Conservation (phyloP, 35 echinoderm and acorn worm genomes). For the Stichopus chloronotus region DNA sequence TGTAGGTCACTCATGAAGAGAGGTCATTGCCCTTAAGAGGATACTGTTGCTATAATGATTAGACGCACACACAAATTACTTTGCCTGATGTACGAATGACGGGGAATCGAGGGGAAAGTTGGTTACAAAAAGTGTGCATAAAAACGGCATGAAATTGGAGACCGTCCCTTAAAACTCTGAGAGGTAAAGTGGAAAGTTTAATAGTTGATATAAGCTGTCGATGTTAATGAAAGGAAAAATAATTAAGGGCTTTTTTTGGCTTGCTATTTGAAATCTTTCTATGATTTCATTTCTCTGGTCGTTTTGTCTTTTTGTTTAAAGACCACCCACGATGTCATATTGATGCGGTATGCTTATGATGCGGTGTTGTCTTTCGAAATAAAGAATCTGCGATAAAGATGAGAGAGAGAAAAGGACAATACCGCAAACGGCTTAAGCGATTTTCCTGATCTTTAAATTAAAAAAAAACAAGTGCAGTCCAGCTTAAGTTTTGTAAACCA, state of each 20-base stretch:
- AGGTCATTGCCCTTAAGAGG: neutral
- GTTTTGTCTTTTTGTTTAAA: neutral
- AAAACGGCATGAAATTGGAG: neutral
- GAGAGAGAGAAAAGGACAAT: neutral
- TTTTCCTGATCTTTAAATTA: conserved; percentile 6
- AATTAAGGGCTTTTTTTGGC: neutral
- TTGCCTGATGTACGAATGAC: neutral
- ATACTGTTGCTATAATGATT: too few relatives aligned
- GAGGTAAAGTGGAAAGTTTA: neutral
- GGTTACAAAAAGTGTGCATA: neutral
- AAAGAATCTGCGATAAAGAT: neutral
- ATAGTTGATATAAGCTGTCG: neutral
- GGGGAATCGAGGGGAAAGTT: neutral
- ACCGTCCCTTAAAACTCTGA: neutral
- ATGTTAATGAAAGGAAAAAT: neutral
- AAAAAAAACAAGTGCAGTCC: neutral
- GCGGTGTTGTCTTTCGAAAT: neutral
- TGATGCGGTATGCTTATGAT: neutral
- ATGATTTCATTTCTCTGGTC: neutral
- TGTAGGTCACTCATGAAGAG: neutral
- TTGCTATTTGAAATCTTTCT: neutral
- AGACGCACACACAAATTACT: too few relatives aligned
- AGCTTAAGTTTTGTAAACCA: neutral
- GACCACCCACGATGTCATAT: neutral
- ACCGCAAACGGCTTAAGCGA: neutral